A percentile compares a stretch with the other conserved stretches of the same genome.
phyloP scores from a whole-genome alignment of 1,140 invertebrate species.

The Ericerus pela region DNA sequence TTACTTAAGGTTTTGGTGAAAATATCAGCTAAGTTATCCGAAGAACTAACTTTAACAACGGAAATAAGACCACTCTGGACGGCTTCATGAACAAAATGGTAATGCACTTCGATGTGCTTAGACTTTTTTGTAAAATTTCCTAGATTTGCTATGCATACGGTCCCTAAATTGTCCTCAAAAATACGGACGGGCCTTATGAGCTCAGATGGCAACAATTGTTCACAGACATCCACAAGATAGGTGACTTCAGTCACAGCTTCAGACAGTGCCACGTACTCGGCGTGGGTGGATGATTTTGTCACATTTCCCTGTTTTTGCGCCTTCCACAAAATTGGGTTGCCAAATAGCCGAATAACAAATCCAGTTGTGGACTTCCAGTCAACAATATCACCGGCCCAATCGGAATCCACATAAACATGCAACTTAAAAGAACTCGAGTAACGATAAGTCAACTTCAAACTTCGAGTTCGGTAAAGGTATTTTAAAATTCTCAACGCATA shows the following conservation, averaged over 20 bases:
- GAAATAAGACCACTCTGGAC: neutral
- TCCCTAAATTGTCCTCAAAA: neutral
- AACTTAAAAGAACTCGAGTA: neutral
- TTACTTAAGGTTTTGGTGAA: neutral
- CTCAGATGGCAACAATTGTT: neutral
- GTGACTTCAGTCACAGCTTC: constrained; percentile 21
- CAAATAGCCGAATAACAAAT: constrained; percentile 20
- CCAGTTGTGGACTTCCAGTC: constrained; percentile 27
- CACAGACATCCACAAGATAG: constrained; percentile 13
- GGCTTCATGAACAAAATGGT: neutral
- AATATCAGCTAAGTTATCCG: neutral
- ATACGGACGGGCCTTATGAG: neutral
- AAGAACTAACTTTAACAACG: neutral
- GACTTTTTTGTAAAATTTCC: neutral
- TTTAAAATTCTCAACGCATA: constrained; percentile 32
- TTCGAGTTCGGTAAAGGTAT: constrained; percentile 31
- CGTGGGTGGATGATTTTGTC: constrained; percentile 24
- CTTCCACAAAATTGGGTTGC: constrained; percentile 22
- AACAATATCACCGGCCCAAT: constrained; percentile 26
- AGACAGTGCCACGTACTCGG: constrained; percentile 25
- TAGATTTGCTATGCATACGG: neutral
- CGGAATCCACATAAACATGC: constrained; percentile 24
- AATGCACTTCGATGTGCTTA: neutral
- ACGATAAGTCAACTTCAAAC: constrained; percentile 18
- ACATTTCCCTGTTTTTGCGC: constrained; percentile 23